phyloP scores from a whole-genome alignment of 2,797 vertebrate genomes.

The Enteromius mattozi region DNA sequence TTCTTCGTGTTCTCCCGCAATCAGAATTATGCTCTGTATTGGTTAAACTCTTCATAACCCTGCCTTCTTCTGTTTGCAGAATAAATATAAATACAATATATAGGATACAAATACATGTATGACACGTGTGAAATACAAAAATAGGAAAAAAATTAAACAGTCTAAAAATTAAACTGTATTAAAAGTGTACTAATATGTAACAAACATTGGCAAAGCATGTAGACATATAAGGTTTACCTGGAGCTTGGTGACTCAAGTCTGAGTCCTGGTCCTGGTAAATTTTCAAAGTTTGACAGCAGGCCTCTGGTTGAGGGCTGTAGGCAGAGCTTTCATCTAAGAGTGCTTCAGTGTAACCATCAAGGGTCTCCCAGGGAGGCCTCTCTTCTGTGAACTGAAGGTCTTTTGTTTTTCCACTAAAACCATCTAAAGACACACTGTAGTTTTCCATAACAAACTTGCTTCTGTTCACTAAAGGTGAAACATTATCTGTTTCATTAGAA shows the following conservation, averaged over 20 bases:
- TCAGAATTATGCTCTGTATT: conserved; percentile 65
- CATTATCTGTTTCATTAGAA: conserved; percentile 9
- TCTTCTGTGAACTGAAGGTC: conserved; percentile 67
- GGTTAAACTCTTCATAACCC: conserved; percentile 70
- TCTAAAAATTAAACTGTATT: not conserved
- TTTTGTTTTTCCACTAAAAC: conserved; percentile 24
- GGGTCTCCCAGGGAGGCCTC: conserved; percentile 69
- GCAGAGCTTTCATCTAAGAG: conserved; percentile 34
- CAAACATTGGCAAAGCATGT: not conserved
- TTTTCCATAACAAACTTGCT: conserved; percentile 1
- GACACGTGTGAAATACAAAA: not conserved
- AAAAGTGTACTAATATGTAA: not conserved
- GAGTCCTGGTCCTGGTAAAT: conserved; percentile 45
- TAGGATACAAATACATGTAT: conserved; percentile 3
- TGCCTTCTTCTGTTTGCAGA: conserved; percentile 56
- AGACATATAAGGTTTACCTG: conserved; percentile 62
- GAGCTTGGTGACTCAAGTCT: conserved; percentile 33
- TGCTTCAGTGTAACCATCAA: conserved; percentile 40
- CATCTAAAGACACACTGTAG: not conserved
- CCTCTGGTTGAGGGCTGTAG: conserved; percentile 52
- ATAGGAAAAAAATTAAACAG: not conserved
- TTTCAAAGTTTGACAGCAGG: not conserved
- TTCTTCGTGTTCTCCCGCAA: conserved; percentile 61
- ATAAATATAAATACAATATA: not conserved
- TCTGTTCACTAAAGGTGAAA: conserved; percentile 5